Evolutionary conservation across 2,888 invertebrate genomes (phyloP), one percentile per base, ranked within the genome.

Genomic region (Sinodicranocentrus sp.): DNA sequence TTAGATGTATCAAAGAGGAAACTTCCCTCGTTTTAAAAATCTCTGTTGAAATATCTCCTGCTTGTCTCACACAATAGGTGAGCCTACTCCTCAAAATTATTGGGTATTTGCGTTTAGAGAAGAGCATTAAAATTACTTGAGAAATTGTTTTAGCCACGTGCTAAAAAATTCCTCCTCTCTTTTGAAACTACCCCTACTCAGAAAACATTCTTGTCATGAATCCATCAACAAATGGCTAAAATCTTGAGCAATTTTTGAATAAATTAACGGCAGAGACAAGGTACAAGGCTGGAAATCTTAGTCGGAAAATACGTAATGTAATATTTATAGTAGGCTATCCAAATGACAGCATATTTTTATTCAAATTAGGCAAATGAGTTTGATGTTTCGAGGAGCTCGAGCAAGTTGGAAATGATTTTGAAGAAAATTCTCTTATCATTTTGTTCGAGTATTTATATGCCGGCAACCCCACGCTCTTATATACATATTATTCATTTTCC

Each of bases 11-110:
- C 65, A 65, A 67, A 52, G 68, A 59, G 5, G 80, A 72, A 67
- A 82, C 82, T 73, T 82, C 82, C 70, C 82, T 68, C 2, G 82
- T 82, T 75, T 82, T 82, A 75, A 82, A 82, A 75, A 82, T 75
- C 67, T 82, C 82, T 70, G 73, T 68, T 1, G 82, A 82, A 8
- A 82, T 82, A 33, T 82, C 82, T 43, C 82, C 82, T 75, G 82
- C 70, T 75, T 82, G 75, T 21, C 82, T 82, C 68, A 68, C 82
- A 82, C 57, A 44, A 65, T 67, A 75, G 6, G 75, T 82, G 68
- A 75, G 75, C 82, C 70, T 52, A 73, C 75, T 75, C 68, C 82
- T 59, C 82, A 75, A 82, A 75, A 73, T 75, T n/a, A 75, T 57
- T 21, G 82, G 61, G 52, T 61, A 82, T 68, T 68, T 61, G 3